Evolutionary conservation across 2,888 invertebrate species (phyloP), one percentile per base, ranked within the genome.

Genomic region (Rhaphigaster nebulosa): DNA sequence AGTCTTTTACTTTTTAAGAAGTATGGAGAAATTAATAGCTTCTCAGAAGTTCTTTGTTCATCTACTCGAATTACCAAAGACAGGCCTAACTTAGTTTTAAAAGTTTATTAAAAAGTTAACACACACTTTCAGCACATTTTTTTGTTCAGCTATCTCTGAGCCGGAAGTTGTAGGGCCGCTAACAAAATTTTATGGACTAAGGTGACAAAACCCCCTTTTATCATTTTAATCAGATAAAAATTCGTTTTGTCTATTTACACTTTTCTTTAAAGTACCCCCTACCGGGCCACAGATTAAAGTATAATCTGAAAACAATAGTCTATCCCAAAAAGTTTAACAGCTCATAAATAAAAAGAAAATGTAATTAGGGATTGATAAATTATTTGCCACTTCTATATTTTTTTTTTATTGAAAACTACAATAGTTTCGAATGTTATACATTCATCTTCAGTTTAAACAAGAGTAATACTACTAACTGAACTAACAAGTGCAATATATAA

Each of bases 41-140:
- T 3, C 20, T 76, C 20, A 76, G 70, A 20, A 38, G 70, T 70
- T 18, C 70, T 70, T 70, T 70, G 70, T 34, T 29, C 29, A 5
- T 76, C 20, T 76, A 8, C 29, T 23, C 12, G 4, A 20, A 76
- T 29, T 20, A 38, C 29, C 20, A 6, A 76, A 76, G 38, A 29
- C 70, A 76, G 38, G 20, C 20, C 38, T 38, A 76, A 76, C 70
- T 76, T 76, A 38, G 70, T 76, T 76, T 76, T 10, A 20, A 34
- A 76, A 76, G 70, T 76, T 76, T 76, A 76, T 76, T 76, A 76
- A 76, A 76, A 76, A 76, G 70, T 76, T 76, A 76, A 76, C 70
- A 38, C 23, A 76, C 70, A 20, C 38, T 76, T 76, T 38, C 38
- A 34, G 20, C 38, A 8, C 23, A 18, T 38, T 20, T 76, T 76